phyloP scores from a whole-genome alignment of 2,888 invertebrate species.

The Drosophila pullipes region DNA sequence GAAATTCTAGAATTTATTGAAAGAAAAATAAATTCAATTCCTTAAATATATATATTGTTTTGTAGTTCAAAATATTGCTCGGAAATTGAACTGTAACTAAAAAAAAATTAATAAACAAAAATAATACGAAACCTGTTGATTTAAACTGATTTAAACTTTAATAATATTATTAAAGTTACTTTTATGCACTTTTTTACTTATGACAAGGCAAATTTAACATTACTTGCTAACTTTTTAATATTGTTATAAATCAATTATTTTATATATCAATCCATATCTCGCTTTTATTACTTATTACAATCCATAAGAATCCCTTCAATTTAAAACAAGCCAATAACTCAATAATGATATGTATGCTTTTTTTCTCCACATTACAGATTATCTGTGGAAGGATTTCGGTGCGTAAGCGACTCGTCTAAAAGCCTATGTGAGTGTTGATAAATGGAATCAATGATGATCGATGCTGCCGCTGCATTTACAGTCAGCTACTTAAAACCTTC shows the following conservation, averaged over 20 bases:
- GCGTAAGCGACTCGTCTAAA: constrained; percentile 13
- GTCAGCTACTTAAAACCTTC: constrained; percentile 55
- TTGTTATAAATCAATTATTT: background rate
- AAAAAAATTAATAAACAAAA: background rate
- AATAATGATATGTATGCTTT: background rate
- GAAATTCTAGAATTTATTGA: background rate
- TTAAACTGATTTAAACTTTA: background rate
- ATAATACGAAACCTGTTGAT: background rate
- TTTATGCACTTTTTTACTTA: background rate
- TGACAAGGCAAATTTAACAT: background rate
- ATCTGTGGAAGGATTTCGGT: constrained; percentile 7
- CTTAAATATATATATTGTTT: background rate
- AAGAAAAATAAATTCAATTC: background rate
- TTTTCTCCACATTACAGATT: background rate
- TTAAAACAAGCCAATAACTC: background rate
- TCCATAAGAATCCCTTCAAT: background rate
- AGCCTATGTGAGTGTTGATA: constrained; percentile 44
- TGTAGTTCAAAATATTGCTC: background rate
- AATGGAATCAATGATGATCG: constrained; percentile 66
- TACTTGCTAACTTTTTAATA: background rate
- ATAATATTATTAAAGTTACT: background rate
- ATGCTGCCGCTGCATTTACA: constrained; percentile 45
- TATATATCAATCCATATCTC: background rate
- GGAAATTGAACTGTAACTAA: background rate
- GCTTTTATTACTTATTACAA: background rate